Evolutionary conservation across 2,113 vertebrate genomes (phyloP), one percentile per base, ranked within the genome.

Genomic region (Pseudorectes ferrugineus): DNA sequence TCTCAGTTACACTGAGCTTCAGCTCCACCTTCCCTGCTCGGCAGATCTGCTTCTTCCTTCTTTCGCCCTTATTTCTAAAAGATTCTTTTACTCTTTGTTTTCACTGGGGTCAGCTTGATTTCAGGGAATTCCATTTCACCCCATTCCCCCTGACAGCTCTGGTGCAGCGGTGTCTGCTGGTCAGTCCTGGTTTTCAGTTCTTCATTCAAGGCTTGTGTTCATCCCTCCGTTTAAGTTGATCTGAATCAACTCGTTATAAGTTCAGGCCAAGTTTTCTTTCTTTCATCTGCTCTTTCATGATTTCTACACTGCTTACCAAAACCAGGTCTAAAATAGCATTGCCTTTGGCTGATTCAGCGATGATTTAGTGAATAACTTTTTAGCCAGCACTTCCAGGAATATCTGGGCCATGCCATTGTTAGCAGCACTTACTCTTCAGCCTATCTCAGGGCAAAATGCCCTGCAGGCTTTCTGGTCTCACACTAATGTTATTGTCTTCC

Each of bases 311-410:
- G 35, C 88, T 88, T 85, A 89, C 88, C 57, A 93, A 94, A 96
- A 57, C 70, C 45, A 55, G 61, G 73, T 81, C 81, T 93, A 67
- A 96, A 96, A 93, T 75, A 91, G 61, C 52, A 25, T 63, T 96
- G 92, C 71, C 77, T 95, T 75, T 92, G 88, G 65, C 88, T 89
- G 77, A 26, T 94, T 67, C 61, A 29, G 43, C 45, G 65, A 51
- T 66, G 83, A 96, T 92, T 96, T 96, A 73, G 58, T 80, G 62
- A 89, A 52, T 23, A 84, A 67, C 28, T 61, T 80, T 79, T 85
- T 45, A 89, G 74, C 57, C 74, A 96, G 9, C 70, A 29, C 66
- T 96, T 96, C 92, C 92, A 95, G 93, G 88, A 96, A 94, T 71
- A 95, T 71, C 68, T 75, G 51, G 81, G 66, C 81, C 7, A 2